Base-by-base conservation (phyloP, 2,797 vertebrate species). In the Coluber constrictor region DNA sequence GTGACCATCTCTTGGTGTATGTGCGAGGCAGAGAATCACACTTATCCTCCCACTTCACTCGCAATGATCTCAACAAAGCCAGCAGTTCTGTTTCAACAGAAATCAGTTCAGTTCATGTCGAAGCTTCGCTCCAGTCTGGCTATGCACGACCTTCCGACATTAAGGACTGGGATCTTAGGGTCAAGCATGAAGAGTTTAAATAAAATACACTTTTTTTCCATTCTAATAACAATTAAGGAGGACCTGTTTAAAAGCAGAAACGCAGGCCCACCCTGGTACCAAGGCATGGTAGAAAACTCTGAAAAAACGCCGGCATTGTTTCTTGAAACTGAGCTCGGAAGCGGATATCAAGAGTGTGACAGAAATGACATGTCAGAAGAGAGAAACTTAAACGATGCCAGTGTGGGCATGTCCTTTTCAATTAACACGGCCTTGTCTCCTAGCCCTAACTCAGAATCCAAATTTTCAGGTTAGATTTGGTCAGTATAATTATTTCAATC, bases 121-220 rank as follows among this genome's bases (percentile, higher is more conserved):
- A 25, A 89, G 51, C 1, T 63, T 63, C 57, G 56, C 66, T 3
- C 13, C 51, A 66, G 1, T 0, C 0, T 3, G 20, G 54, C 43
- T 43, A 23, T 3, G 8, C 92, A 88, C 23, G 8, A 56, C 10
- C 66, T 91, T 92, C 3, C 63, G 0, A 86, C 7, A 37, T 15
- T 7, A 90, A 61, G n/a, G n/a, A 74, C 90, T 3, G 92, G 79
- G 90, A 92, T 59, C 89, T 2, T 10, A 89, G 0, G 54, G 91
- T 93, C 91, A 95, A 94, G 94, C 93, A 15, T 32, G 61, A 90
- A 93, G 57, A 37, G 89, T 89, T 95, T 91, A 86, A 96, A 94
- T 66, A 87, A 1, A 0, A 86, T 43, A 94, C 87, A 91, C 10
- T 57, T 66, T 0, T 47, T 88, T 55, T 43, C 87, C 13, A 57